These are phyloP conservation scores for Petrocephalus zakoni DNA, from an alignment of 2,113 vertebrate species.

Conservation along the genomic window DNA sequence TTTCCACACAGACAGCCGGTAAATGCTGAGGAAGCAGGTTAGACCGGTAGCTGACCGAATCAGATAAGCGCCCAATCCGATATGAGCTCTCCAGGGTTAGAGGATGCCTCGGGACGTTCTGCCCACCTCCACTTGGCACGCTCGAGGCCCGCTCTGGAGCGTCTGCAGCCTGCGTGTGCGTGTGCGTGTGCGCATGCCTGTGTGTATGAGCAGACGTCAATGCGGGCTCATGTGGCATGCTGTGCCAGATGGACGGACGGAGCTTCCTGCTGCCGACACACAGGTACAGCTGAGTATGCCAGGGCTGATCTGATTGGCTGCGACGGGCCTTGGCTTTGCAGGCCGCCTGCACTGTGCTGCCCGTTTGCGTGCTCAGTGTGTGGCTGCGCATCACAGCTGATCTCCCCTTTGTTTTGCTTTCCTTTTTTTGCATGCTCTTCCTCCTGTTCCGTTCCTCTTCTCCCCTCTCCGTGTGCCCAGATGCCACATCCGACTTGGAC, in stretches of 20 bases:
- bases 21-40: constrained; percentile 3
- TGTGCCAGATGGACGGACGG: background rate
- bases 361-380: constrained; percentile 3
- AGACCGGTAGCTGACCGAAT: background rate
- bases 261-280: background rate
- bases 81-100: background rate
- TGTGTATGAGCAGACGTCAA: background rate
- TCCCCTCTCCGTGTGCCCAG: constrained; percentile 18
- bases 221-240: background rate
- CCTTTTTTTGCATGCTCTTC: constrained; percentile 24
- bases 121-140: background rate
- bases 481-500: constrained; percentile 15
- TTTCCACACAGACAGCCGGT: background rate
- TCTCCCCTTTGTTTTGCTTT: constrained; percentile 21
- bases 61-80: background rate
- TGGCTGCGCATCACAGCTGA: constrained; percentile 1
- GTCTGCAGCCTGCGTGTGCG: background rate
- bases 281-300: background rate
- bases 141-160: background rate
- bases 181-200: background rate
- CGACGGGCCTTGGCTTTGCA: background rate
- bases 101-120: background rate
- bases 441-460: constrained; percentile 25
- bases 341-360: background rate
- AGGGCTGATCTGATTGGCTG: background rate